Conservation (phyloP, 2,888 invertebrate genomes). For the Lepidonotus clava region DNA sequence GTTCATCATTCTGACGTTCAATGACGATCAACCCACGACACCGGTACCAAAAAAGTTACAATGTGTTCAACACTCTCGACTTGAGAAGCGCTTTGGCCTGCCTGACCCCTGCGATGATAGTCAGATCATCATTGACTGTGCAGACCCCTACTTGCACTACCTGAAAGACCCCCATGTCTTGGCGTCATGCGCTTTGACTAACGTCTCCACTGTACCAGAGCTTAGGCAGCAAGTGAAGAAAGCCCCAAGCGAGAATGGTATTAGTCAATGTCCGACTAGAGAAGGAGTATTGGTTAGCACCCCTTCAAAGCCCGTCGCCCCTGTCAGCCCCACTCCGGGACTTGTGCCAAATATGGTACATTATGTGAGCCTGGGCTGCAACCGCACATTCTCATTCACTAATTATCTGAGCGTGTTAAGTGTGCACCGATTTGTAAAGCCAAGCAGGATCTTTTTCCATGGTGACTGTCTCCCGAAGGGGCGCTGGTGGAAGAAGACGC, state of each 20-base stretch:
- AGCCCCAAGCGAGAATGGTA: neutral
- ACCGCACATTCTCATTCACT: neutral
- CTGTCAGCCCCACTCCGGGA: neutral
- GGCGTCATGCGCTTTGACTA: too few species aligned
- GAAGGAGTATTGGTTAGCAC: neutral
- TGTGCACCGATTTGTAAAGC: neutral
- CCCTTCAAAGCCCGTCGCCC: neutral
- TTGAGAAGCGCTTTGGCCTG: too few species aligned
- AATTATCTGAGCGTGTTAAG: neutral
- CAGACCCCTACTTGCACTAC: neutral
- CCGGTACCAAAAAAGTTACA: too few species aligned
- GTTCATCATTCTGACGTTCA: too few species aligned
- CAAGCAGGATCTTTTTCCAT: constrained; percentile 1
- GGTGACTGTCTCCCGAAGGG: constrained; percentile 5
- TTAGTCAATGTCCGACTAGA: neutral
- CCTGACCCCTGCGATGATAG: neutral
- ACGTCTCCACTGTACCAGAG: too few species aligned
- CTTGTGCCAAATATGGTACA: neutral
- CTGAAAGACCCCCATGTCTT: neutral
- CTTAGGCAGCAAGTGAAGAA: too few species aligned
- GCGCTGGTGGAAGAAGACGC: neutral
- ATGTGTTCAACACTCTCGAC: too few species aligned
- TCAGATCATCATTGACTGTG: neutral
- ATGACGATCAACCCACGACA: too few species aligned
- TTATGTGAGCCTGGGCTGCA: constrained; percentile 7